Evolutionary conservation across 2,797 vertebrate species (phyloP), one percentile per base, ranked within the genome.

Genomic region (Xyrichtys novacula): DNA sequence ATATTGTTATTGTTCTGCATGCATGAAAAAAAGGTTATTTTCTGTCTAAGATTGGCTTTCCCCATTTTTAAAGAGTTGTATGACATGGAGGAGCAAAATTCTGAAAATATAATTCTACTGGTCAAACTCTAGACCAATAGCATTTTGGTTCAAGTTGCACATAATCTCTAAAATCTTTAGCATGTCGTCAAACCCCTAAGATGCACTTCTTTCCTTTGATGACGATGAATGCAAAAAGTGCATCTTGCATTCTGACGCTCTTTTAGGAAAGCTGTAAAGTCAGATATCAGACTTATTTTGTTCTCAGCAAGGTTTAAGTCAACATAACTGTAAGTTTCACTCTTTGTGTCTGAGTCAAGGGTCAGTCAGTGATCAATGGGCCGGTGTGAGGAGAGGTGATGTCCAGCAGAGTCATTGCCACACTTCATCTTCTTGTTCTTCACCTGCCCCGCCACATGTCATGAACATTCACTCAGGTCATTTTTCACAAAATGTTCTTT

Each of bases 371-470:
- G 74, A 85, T 74, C 55, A 61, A 72, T 4, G 36, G 36, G 36
- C 7, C 55, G 14, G 31, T 46, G 34, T 17, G 5, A 65, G 38
- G 38, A 42, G 48, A 34, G 38, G 19, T 25, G 56, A 44, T 4
- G 29, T 56, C 32, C 68, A 26, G 52, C 44, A 23, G 29, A 26
- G 74, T 52, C 65, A 40, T 31, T 48, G n/a, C 22, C n/a, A 7
- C 42, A 22, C 29, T 71, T 70, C 55, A 48, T 52, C 66, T 49
- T 47, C 36, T 56, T 25, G 49, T 63, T 73, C 82, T 68, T 73
- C 47, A 60, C 65, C 65, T 44, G 9, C 12, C 43, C 50, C 20
- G 53, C 42, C 39, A 9, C 1, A n/a, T 43, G 26, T 22, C 29
- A n/a, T 44, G n/a, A 7, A 2, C 6, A 17, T 28, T 75, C 44